Evolutionary conservation across 2,113 vertebrate species (phyloP).

Genomic region (Gymnocephalus cernua): DNA sequence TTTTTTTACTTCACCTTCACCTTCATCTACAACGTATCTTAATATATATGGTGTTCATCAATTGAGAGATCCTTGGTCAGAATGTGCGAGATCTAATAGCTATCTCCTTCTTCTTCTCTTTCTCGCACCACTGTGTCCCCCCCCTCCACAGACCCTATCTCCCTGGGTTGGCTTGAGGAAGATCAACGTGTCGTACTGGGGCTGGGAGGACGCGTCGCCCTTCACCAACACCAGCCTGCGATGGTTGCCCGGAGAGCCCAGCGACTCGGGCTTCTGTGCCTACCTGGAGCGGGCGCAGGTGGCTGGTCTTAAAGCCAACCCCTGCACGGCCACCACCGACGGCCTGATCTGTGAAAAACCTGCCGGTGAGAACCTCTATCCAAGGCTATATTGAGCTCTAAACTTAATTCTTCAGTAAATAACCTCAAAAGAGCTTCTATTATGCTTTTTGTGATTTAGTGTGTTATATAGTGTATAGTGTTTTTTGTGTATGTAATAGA

Average conservation of each 20-base stretch:
- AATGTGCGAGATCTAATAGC: neutral
- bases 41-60: no score
- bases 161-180: conserved; percentile 96
- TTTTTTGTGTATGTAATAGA: no score
- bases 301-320: conserved; percentile 90
- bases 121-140: neutral
- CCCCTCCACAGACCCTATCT: conserved; percentile 85
- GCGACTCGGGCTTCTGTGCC: conserved; percentile 94
- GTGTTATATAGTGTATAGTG: no score
- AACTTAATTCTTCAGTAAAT: neutral
- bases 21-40: no score
- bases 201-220: conserved; percentile 94
- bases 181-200: conserved; percentile 97
- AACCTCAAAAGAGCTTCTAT: no score
- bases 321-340: conserved; percentile 91
- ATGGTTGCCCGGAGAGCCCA: conserved; percentile 91
- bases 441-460: no score
- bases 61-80: neutral
- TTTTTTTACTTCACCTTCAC: no score
- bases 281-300: conserved; percentile 85
- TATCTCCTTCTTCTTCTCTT: neutral
- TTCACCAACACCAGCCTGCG: conserved; percentile 91
- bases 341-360: conserved; percentile 94
- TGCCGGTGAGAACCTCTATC: conserved; percentile 79
- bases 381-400: neutral